Base-by-base conservation (phyloP, 2,113 vertebrate genomes). In the Rhizomys pruinosus region DNA sequence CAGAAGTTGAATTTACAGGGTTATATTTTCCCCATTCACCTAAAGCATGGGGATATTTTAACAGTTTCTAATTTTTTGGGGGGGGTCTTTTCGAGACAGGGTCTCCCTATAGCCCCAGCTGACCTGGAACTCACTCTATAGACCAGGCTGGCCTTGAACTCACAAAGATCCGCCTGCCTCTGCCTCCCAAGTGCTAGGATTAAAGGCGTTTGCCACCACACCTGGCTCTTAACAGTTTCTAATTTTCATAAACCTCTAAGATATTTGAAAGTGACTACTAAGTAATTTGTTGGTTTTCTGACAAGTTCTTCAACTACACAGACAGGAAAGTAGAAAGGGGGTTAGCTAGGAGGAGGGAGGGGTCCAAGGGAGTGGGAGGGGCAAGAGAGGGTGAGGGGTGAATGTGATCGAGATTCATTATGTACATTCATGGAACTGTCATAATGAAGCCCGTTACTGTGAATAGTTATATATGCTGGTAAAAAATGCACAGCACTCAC, bases 271-370 rank as follows among this genome's bases (percentile, higher is more conserved):
- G 72, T 55, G 37, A 85, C 9, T 57, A 73, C 7, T 39, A 57
- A 84, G 27, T 19, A 55, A 88, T 88, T 95, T n/a, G 16, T 59
- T 59, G 90, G 64, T 44, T 90, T 90, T 69, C 90, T 73, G 74
- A 69, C 22, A 91, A 66, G 16, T 86, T 91, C 25, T 91, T 94
- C 52, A 92, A 68, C 84, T 25, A 90, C 8, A 79, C 23, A 86
- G 6, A 37, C 34, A 44, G 32, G 13, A 23, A 66, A 55, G 25
- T n/a, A 5, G 10, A 64, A 64, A 64, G 59, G 27, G 52, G 47
- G 15, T 13, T 12, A 44, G 39, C 2, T 22, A 13, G 78, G 78
- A 61, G 39, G 55, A 63, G 57, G n/a, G n/a, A 52, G 22, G 6
- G 10, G 13, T 6, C 1, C 19, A 59, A 10, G 77, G n/a, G 23